Base-by-base conservation (phyloP, 2,888 invertebrate species). In the Watsonalla binaria region DNA sequence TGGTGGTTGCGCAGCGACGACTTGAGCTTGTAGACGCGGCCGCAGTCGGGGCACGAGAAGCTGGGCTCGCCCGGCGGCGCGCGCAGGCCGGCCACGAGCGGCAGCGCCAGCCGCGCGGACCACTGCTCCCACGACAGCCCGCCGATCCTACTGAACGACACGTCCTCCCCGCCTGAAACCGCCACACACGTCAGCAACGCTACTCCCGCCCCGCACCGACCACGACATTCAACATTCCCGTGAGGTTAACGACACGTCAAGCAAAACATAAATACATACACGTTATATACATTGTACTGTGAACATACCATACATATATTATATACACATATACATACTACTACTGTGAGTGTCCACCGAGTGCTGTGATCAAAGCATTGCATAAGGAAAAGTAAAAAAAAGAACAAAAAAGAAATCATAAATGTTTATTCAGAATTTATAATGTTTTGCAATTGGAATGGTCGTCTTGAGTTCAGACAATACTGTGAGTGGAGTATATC, bases 1-100 rank as follows among this genome's bases (percentile, higher is more conserved):
- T 95, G 95, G 79, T 96, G 96, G 82, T 96, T 95, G 59, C 95
- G 92, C 72, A 96, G 88, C 57, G 96, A 96, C 67, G 96, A 96
- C 87, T 96, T 96, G 66, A 96, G 92, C 83, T 96, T 96, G 90
- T 97, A 97, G 61, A 95, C 94, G 65, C 96, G 92, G 59, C 96
- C 96, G 86, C 97, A 97, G 73, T 95, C 95, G 54, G 95, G 93
- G 84, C 96, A 96, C 56, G 94, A 92, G 92, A 95, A 95, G 75
- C 92, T 92, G 63, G 92, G 92, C 63, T 92, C 92, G 77, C 82
- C 92, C 68, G 81, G 74, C 56, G 59, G 58, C 56, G 54, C 51
- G 45, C 56, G 57, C 56, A 58, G 46, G 8, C 46, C 47, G 8
- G 48, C 48, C 48, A 93, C 93, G 81, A 94, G 92, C 56, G 94